Percentiles rank a stretch among this genome's conserved stretches.
phyloP scores from a whole-genome alignment of 2,888 invertebrate species.

The Drosophila neonasuta region DNA sequence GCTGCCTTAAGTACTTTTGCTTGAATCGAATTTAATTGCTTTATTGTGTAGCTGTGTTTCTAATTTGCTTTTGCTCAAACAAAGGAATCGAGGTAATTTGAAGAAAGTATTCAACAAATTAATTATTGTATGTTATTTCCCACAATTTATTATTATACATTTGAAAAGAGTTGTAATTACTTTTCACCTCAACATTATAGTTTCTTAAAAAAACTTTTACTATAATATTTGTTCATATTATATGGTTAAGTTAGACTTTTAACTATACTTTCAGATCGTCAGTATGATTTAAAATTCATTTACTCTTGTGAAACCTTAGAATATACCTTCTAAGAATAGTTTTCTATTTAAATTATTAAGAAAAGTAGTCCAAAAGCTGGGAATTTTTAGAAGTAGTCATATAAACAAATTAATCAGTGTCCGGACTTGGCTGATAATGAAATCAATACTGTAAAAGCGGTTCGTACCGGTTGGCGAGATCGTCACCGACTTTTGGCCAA shows the following conservation, averaged over 20 bases:
- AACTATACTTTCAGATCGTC: no score
- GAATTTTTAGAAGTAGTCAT: not conserved
- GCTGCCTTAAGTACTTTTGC: conserved; percentile 23
- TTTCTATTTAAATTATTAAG: no score
- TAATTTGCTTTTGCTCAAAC: conserved; percentile 3
- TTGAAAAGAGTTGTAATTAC: no score
- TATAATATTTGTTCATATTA: no score
- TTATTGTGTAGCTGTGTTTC: conserved; percentile 14
- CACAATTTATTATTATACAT: not conserved
- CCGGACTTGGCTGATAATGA: conserved; percentile 20
- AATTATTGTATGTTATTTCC: not conserved
- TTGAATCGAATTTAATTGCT: conserved; percentile 18
- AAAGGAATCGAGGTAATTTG: not conserved
- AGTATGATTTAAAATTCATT: no score
- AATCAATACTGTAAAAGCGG: conserved; percentile 1
- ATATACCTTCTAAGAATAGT: no score
- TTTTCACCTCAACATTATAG: no score
- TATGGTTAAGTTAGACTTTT: no score
- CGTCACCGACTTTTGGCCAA: conserved; percentile 13
- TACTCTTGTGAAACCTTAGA: no score
- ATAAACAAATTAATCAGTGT: conserved; percentile 1
- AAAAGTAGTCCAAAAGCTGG: not conserved
- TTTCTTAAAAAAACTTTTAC: no score
- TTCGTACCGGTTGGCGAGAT: conserved; percentile 28
- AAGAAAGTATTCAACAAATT: not conserved